Evolutionary conservation across 2,888 invertebrate genomes (phyloP).

Genomic region (Eristalinus aeneus): DNA sequence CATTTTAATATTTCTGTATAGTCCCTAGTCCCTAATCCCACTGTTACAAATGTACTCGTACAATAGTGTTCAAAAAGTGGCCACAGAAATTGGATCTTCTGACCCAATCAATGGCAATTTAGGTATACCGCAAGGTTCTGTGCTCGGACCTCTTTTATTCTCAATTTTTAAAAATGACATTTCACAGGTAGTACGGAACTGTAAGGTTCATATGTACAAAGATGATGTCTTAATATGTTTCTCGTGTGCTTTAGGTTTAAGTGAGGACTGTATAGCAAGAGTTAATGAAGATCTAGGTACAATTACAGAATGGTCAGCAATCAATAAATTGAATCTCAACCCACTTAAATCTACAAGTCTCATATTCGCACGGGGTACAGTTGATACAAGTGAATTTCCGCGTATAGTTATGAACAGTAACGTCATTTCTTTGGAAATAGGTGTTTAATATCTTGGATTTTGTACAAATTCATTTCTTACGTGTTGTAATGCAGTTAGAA

Average conservation of each 20-base stretch:
- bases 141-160: not conserved
- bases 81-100: not conserved
- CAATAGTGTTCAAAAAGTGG: not conserved
- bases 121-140: not conserved
- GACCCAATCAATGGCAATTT: not conserved
- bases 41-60: not conserved
- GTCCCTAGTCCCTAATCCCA: not conserved
- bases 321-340: too few species aligned
- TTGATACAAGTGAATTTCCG: too few species aligned
- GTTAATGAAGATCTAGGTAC: too few species aligned
- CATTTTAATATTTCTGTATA: not conserved
- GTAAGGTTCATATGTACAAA: not conserved
- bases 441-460: too few species aligned
- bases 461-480: too few species aligned
- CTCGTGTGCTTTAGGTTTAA: not conserved
- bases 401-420: too few species aligned
- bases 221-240: not conserved
- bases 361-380: too few species aligned
- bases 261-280: too few species aligned
- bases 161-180: not conserved
- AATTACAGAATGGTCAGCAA: too few species aligned
- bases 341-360: too few species aligned
- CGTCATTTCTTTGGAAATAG: too few species aligned
- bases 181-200: not conserved
- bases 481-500: too few species aligned